phyloP scores from a whole-genome alignment of 1,140 invertebrate species.

The Andrena cerasifolii region DNA sequence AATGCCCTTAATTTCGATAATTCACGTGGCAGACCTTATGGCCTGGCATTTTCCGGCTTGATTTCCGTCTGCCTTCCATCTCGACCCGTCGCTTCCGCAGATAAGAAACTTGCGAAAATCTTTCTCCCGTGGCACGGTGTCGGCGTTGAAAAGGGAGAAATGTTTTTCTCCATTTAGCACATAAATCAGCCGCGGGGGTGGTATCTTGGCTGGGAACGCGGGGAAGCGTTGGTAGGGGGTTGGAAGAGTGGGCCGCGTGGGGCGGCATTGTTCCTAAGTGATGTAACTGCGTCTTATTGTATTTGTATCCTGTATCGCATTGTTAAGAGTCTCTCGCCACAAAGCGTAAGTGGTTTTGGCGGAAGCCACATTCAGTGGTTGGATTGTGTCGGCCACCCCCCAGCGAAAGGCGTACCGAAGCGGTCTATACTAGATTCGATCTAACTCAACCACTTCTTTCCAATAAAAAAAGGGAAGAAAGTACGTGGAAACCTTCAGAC shows the following conservation, averaged over 20 bases:
- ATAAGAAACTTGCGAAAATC: constrained; percentile 65
- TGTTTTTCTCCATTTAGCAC: constrained; percentile 83
- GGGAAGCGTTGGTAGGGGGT: constrained; percentile 24
- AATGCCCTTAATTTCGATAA: constrained; percentile 51
- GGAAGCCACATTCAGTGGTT: constrained; percentile 82
- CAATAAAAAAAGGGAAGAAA: not conserved
- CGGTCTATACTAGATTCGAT: constrained; percentile 65
- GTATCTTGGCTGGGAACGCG: constrained; percentile 59
- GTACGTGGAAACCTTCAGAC: not conserved
- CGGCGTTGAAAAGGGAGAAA: constrained; percentile 73
- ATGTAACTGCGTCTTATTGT: constrained; percentile 83
- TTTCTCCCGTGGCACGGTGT: constrained; percentile 57
- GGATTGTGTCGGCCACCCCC: constrained; percentile 78
- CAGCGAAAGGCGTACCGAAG: constrained; percentile 69
- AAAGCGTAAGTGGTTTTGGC: constrained; percentile 83
- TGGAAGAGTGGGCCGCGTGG: constrained; percentile 60
- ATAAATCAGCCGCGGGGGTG: constrained; percentile 78
- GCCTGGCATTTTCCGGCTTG: constrained; percentile 65
- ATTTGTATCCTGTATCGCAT: constrained; percentile 83
- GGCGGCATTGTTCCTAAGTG: constrained; percentile 82
- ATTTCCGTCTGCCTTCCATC: constrained; percentile 67
- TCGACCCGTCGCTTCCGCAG: constrained; percentile 47
- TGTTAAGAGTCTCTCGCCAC: constrained; percentile 81
- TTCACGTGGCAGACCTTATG: constrained; percentile 60
- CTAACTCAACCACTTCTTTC: constrained; percentile 43